phyloP scores from a whole-genome alignment of 2,888 invertebrate genomes.

The Hydropsyche betteni region DNA sequence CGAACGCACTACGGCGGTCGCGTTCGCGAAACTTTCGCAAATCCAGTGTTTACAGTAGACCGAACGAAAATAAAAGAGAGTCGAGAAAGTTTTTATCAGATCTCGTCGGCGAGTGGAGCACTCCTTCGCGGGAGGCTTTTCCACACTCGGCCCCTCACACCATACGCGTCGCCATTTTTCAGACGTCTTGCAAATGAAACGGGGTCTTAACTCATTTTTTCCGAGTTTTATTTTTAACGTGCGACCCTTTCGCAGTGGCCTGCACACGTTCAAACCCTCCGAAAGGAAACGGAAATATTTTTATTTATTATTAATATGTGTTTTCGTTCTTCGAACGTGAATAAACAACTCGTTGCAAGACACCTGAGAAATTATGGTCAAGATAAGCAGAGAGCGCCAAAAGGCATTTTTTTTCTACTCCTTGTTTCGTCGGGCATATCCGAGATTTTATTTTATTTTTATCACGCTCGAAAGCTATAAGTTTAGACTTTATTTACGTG shows the following conservation, averaged over 20 bases:
- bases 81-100: slow-evolving; percentile 50
- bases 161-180: slow-evolving; percentile 43
- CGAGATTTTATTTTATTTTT: slow-evolving; percentile 33
- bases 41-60: slow-evolving; percentile 50
- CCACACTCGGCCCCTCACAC: slow-evolving; percentile 36
- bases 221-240: slow-evolving; percentile 33
- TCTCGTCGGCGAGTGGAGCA: slow-evolving; percentile 45
- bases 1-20: background rate
- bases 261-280: background rate
- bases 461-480: slow-evolving; percentile 31
- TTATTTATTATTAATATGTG: slow-evolving; percentile 16
- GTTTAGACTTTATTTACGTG: slow-evolving; percentile 19
- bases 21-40: slow-evolving; percentile 44
- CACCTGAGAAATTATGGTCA: slow-evolving; percentile 50
- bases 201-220: slow-evolving; percentile 49
- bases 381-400: slow-evolving; percentile 43
- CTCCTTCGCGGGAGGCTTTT: slow-evolving; percentile 42
- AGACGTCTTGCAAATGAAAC: slow-evolving; percentile 51
- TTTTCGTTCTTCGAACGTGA: slow-evolving; percentile 23
- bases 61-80: slow-evolving; percentile 49
- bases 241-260: background rate
- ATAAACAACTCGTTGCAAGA: slow-evolving; percentile 44
- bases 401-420: background rate
- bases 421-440: background rate
- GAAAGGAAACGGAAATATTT: background rate